These are phyloP conservation scores for Hyla sarda DNA, from an alignment of 2,113 vertebrate species.

Conservation along the genomic window DNA sequence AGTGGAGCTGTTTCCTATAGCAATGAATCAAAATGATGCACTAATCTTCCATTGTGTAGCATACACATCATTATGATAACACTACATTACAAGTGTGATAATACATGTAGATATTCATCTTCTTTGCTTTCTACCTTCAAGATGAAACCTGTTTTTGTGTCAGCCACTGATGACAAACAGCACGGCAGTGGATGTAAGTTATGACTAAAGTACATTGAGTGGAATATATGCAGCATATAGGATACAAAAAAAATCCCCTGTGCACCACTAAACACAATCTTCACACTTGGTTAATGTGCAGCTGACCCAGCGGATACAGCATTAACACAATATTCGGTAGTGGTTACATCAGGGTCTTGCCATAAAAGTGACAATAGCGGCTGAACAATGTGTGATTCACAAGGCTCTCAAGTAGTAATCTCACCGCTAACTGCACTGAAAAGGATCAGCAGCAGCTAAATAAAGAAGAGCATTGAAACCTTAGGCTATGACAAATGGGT, in stretches of 20 bases:
- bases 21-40: no score
- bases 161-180: no score
- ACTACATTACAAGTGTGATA: no score
- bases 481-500: not conserved
- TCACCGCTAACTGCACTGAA: not conserved
- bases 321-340: not conserved
- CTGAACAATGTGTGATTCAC: constrained; percentile 44
- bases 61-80: no score
- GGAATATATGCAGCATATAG: not conserved
- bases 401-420: constrained; percentile 29
- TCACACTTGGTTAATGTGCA: constrained; percentile 23
- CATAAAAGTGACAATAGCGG: constrained; percentile 44
- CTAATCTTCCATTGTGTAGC: no score
- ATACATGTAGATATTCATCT: no score
- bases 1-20: no score
- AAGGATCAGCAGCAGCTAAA: not conserved
- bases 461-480: not conserved
- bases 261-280: not conserved
- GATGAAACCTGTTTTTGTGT: no score
- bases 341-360: not conserved
- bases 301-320: constrained; percentile 28
- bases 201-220: not conserved
- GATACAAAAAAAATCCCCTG: not conserved
- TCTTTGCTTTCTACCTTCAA: no score
- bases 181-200: not conserved